Conservation (phyloP, 2,797 vertebrate genomes). For the Mastacembelus armatus region DNA sequence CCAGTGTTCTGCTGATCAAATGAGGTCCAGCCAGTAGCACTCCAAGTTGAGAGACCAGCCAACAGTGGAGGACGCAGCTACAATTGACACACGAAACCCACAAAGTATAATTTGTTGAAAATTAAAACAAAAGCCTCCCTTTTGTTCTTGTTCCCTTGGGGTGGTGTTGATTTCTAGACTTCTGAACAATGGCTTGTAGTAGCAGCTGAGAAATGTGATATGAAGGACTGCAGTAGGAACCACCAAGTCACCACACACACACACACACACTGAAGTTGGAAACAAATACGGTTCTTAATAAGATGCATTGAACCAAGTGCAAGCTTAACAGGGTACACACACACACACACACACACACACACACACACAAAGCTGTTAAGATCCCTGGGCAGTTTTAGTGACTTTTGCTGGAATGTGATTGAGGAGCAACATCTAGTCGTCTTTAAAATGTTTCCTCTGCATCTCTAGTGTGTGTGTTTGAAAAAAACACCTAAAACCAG, state of each 20-base stretch:
- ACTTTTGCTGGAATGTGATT: slow-evolving; percentile 41
- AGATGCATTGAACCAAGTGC: slow-evolving; percentile 58
- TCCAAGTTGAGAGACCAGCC: slow-evolving; percentile 50
- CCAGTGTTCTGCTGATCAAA: slow-evolving; percentile 65
- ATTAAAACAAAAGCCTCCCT: slow-evolving; percentile 41
- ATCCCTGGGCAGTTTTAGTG: slow-evolving; percentile 52
- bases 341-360: slow-evolving; percentile 27
- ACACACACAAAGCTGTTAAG: slow-evolving; percentile 41
- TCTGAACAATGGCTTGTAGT: slow-evolving; percentile 36
- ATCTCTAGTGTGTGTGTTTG: slow-evolving; percentile 1
- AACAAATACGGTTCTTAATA: slow-evolving; percentile 36
- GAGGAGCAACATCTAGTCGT: slow-evolving; percentile 35
- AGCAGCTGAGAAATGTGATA: slow-evolving; percentile 32
- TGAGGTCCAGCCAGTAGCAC: slow-evolving; percentile 41
- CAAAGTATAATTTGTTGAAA: slow-evolving; percentile 32
- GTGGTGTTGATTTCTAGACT: slow-evolving; percentile 22
- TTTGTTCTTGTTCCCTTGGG: slow-evolving; percentile 33
- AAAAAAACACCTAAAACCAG: not conserved
- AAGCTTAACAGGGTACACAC: slow-evolving; percentile 34
- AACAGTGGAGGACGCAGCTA: slow-evolving; percentile 32
- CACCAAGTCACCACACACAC: slow-evolving; percentile 60
- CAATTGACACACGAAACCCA: slow-evolving; percentile 2
- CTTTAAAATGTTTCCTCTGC: slow-evolving; percentile 17
- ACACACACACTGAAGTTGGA: slow-evolving; percentile 9
- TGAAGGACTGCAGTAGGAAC: slow-evolving; percentile 14